Base-by-base conservation (phyloP, 2,888 invertebrate genomes). In the Cheilosia soror region DNA sequence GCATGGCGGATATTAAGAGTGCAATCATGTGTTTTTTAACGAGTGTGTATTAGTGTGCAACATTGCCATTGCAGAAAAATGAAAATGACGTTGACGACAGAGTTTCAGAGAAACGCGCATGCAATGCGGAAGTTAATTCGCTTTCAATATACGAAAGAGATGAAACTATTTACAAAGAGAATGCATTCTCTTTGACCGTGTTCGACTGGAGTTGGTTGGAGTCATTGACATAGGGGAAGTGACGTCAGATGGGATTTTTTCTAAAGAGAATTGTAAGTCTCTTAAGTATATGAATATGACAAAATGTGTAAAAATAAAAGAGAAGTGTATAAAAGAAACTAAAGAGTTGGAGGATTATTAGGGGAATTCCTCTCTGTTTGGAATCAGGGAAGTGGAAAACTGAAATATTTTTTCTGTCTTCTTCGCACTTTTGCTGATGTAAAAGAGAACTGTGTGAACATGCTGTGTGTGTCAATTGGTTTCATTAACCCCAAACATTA, bases 401-500 rank as follows among this genome's bases (percentile, higher is more conserved):
- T 37, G 11, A 11, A 49, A 51, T 27, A 62, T 55, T 63, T 11
- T 40, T 47, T 49, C 44, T 15, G 53, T 51, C 27, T n/a, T 6
- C 5, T 33, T 58, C 15, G 11, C 29, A 27, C 25, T 9, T 53
- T 13, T 27, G 25, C 9, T 20, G 31, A 33, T 58, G 9, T 2
- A 33, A 62, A 69, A 76, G 80, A 80, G 80, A 82, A 62, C 11
- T 15, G 55, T 57, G 65, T 60, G 60, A 76, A 79, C 69, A 53
- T 71, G 75, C 84, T 84, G 80, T 90, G 90, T 91, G 91, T 91
- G 91, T 90, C 90, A 90, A 90, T 90, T 90, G 89, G 90, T 90
- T 91, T 90, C 91, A 90, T 91, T 91, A 91, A 91, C 91, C 91
- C 91, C 90, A 57, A 71, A 76, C 80, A 20, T 80, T 73, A 80